Evolutionary conservation across 2,113 vertebrate genomes (phyloP).

Genomic region (Zosterops pallidus): DNA sequence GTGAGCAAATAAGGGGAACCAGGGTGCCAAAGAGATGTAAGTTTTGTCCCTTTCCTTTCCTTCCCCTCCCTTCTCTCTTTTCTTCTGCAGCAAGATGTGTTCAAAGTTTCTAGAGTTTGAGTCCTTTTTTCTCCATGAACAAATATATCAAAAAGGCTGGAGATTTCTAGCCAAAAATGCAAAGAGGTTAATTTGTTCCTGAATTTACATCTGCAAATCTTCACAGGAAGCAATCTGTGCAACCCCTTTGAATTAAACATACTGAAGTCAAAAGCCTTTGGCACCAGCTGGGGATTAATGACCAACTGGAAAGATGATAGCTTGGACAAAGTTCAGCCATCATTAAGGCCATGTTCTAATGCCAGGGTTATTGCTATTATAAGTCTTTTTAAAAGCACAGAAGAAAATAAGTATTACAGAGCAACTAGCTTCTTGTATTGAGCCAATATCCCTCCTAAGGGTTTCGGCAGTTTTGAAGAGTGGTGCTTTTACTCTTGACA

Average conservation of each 20-base stretch:
- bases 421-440: not conserved
- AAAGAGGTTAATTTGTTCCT: not conserved
- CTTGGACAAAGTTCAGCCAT: not conserved
- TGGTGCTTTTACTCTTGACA: not conserved
- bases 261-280: not conserved
- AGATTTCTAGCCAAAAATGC: not conserved
- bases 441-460: not conserved
- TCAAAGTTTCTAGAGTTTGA: not conserved
- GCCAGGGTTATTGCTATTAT: not conserved
- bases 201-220: not conserved
- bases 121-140: not conserved
- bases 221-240: not conserved
- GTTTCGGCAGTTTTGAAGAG: not conserved
- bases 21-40: not conserved
- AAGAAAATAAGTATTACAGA: not conserved
- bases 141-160: not conserved
- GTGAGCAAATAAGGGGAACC: not conserved
- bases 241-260: slow-evolving; percentile 6
- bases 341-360: not conserved
- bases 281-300: not conserved
- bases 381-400: not conserved
- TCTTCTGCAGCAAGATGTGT: not conserved
- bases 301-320: not conserved
- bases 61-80: not conserved
- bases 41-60: not conserved